Evolutionary conservation across 2,113 vertebrate species (phyloP).

Genomic region (Syngnathus typhle): DNA sequence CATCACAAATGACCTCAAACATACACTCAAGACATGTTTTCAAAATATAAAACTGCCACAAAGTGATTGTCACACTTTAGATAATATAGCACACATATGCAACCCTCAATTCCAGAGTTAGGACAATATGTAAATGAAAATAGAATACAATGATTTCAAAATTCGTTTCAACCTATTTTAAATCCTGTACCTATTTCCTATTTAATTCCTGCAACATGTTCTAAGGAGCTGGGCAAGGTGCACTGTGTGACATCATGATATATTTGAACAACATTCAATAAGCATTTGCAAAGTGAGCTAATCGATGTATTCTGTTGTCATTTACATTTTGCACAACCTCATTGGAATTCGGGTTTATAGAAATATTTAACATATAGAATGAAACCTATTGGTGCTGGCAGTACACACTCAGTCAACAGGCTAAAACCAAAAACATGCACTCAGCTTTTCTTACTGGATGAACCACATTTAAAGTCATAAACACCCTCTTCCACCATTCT

Average conservation of each 20-base stretch:
- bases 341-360: neutral
- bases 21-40: conserved; percentile 39
- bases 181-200: too few relatives aligned
- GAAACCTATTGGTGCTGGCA: conserved; percentile 3
- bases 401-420: conserved; percentile 25
- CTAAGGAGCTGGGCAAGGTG: too few relatives aligned
- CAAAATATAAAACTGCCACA: conserved; percentile 31
- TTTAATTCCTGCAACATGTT: too few relatives aligned
- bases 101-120: too few relatives aligned
- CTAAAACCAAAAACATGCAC: conserved; percentile 5
- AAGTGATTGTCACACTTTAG: conserved; percentile 19
- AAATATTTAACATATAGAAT: neutral
- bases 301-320: too few relatives aligned
- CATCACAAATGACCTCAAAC: conserved; percentile 68
- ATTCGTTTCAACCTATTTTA: too few relatives aligned
- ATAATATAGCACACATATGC: neutral
- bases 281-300: too few relatives aligned
- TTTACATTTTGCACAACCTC: too few relatives aligned
- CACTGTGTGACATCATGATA: too few relatives aligned
- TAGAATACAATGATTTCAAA: too few relatives aligned
- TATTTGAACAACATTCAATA: too few relatives aligned
- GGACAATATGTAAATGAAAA: too few relatives aligned
- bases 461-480: conserved; percentile 8
- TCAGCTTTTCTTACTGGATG: conserved; percentile 37
- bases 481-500: conserved; percentile 1